These are phyloP conservation scores for Drosophila azteca DNA, from an alignment of 1,140 invertebrate genomes.

Conservation along the genomic window DNA sequence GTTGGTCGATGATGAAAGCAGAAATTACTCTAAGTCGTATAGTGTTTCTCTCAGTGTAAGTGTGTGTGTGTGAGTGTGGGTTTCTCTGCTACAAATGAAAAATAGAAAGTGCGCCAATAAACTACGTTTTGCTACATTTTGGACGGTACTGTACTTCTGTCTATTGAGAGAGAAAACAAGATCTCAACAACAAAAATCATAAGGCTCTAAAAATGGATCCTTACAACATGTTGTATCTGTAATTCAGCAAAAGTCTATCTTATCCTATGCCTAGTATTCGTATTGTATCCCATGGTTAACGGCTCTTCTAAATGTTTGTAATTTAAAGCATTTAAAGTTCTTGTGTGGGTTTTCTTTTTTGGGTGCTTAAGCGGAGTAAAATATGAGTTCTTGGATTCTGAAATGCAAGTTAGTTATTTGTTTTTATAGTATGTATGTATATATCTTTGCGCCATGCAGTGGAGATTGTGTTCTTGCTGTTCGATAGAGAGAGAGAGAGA, in stretches of 20 bases:
- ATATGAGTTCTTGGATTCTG: constrained; percentile 33
- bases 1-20: constrained; percentile 26
- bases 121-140: constrained; percentile 37
- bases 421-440: constrained; percentile 6
- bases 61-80: constrained; percentile 18
- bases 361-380: constrained; percentile 46
- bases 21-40: constrained; percentile 17
- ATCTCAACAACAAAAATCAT: neutral
- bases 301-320: neutral
- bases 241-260: constrained; percentile 48
- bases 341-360: constrained; percentile 34
- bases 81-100: constrained; percentile 56
- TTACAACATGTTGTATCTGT: constrained; percentile 11
- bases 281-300: constrained; percentile 26
- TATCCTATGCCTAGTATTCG: constrained; percentile 40
- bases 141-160: constrained; percentile 71
- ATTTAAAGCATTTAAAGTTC: constrained; percentile 14
- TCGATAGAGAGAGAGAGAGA: constrained; percentile 21
- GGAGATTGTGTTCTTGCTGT: constrained; percentile 33
- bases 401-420: constrained; percentile 23
- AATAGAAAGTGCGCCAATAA: constrained; percentile 41
- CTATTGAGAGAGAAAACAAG: constrained; percentile 16
- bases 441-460: constrained; percentile 60
- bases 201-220: constrained; percentile 41
- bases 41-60: constrained; percentile 35